Conservation (phyloP, 2,888 invertebrate species). For the Phlogophora meticulosa region DNA sequence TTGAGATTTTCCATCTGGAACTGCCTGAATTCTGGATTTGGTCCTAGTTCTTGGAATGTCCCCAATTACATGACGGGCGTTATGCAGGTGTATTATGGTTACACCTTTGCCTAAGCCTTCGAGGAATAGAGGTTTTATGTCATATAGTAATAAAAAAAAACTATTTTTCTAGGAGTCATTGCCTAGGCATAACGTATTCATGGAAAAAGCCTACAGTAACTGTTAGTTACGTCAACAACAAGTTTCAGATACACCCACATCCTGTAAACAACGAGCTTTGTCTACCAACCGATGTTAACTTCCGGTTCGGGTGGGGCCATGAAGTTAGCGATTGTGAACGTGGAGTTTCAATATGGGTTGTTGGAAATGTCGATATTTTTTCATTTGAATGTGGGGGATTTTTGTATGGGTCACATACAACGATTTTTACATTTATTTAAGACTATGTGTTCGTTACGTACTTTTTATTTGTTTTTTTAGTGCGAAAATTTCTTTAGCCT, state of each 20-base stretch:
- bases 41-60: too few relatives aligned
- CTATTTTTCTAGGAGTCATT: conserved; percentile 5
- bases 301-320: conserved; percentile 69
- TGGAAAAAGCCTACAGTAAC: conserved; percentile 57
- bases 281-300: conserved; percentile 71
- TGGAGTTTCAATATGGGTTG: neutral
- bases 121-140: too few relatives aligned
- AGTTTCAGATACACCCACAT: conserved; percentile 71
- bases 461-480: too few relatives aligned
- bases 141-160: conserved; percentile 14
- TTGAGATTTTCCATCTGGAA: too few relatives aligned
- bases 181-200: conserved; percentile 39
- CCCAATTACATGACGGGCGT: too few relatives aligned
- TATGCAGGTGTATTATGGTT: too few relatives aligned
- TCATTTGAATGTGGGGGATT: neutral
- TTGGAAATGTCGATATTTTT: neutral
- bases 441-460: too few relatives aligned
- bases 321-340: conserved; percentile 11
- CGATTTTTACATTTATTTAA: too few relatives aligned
- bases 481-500: too few relatives aligned
- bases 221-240: conserved; percentile 65
- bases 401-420: too few relatives aligned
- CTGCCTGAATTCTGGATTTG: too few relatives aligned
- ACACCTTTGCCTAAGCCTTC: too few relatives aligned
- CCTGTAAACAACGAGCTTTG: conserved; percentile 76